Conservation (phyloP, 2,888 invertebrate species). For the Copidosoma aretas region DNA sequence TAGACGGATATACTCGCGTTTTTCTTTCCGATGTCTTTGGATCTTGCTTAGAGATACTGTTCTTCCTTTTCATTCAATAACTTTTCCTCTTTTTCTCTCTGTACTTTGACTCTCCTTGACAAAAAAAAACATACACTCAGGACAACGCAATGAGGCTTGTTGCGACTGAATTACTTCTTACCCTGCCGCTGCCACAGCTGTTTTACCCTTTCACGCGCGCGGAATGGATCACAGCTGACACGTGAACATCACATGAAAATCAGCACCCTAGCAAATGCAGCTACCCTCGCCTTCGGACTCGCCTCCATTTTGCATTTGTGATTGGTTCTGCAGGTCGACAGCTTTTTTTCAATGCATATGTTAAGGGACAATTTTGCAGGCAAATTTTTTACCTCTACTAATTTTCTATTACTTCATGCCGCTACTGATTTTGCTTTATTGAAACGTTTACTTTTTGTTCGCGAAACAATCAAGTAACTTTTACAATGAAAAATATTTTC, state of each 20-base stretch:
- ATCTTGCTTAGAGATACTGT: no score
- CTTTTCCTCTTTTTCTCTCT: no score
- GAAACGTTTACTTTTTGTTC: constrained; percentile 9
- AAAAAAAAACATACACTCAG: neutral
- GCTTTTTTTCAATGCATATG: constrained; percentile 62
- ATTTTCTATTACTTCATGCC: neutral
- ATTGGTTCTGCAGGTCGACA: constrained; percentile 84
- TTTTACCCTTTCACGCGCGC: neutral
- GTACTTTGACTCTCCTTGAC: neutral
- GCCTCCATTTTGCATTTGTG: constrained; percentile 79
- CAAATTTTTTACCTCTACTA: neutral
- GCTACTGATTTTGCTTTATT: constrained; percentile 1
- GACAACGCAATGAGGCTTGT: neutral
- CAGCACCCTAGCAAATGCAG: constrained; percentile 74
- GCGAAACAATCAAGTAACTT: neutral
- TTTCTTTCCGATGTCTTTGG: no score
- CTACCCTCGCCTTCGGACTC: constrained; percentile 84
- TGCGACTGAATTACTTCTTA: neutral
- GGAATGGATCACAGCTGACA: constrained; percentile 27
- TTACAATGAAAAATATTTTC: neutral
- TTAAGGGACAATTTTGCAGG: constrained; percentile 52
- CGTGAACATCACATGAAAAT: constrained; percentile 2
- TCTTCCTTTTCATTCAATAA: no score
- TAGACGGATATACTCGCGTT: no score
- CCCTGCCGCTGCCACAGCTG: neutral